These are phyloP conservation scores for Puntigrus tetrazona DNA, from an alignment of 2,113 vertebrate genomes.

Conservation along the genomic window DNA sequence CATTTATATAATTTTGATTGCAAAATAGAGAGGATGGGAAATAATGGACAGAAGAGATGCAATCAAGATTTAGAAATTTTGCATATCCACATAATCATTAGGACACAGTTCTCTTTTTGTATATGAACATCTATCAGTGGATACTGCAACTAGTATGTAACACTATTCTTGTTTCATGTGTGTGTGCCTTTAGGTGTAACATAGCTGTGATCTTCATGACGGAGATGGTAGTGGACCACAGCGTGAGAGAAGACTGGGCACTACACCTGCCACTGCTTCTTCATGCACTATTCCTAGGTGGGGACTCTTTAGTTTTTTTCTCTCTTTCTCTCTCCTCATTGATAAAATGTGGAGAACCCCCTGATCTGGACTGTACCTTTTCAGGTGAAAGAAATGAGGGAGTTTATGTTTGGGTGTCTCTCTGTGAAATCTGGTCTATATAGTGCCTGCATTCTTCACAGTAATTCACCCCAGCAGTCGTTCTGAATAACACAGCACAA, in stretches of 20 bases:
- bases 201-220: slow-evolving; percentile 99
- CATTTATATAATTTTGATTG: neutral
- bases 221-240: slow-evolving; percentile 99
- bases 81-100: neutral
- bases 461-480: slow-evolving; percentile 41
- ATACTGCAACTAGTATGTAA: neutral
- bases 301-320: slow-evolving; percentile 47
- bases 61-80: neutral
- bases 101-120: neutral
- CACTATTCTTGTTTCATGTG: neutral
- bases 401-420: neutral
- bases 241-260: slow-evolving; percentile 97
- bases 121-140: neutral
- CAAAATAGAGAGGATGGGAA: neutral
- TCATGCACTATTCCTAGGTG: slow-evolving; percentile 95
- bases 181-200: slow-evolving; percentile 83
- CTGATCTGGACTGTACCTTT: neutral
- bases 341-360: neutral
- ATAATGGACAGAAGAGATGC: neutral
- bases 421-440: neutral
- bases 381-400: neutral
- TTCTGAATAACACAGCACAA: slow-evolving; percentile 39
- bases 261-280: slow-evolving; percentile 91
- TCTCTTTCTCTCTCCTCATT: neutral
- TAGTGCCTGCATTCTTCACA: slow-evolving; percentile 35